Evolutionary conservation across 2,113 vertebrate species (phyloP).

Genomic region (Psammodynastes pulverulentus): DNA sequence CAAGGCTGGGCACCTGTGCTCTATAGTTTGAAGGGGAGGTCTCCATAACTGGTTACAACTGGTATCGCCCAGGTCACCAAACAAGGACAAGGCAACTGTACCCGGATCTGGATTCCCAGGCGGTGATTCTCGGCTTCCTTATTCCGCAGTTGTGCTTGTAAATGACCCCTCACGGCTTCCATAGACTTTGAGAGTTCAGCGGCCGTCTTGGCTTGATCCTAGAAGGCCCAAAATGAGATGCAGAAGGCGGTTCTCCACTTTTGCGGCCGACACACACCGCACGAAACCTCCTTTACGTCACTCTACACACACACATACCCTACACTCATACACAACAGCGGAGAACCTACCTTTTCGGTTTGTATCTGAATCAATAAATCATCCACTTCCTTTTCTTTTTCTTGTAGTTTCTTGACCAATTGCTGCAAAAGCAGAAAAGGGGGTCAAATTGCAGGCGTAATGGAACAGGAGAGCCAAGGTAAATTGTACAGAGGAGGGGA

Average conservation of each 20-base stretch:
- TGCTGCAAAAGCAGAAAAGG: constrained; percentile 63
- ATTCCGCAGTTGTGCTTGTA: constrained; percentile 82
- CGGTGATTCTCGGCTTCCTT: constrained; percentile 87
- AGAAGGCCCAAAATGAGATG: neutral
- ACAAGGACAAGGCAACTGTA: constrained; percentile 32
- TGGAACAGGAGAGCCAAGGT: neutral
- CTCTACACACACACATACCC: no score
- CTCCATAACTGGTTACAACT: neutral
- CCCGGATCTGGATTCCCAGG: constrained; percentile 79
- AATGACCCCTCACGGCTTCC: constrained; percentile 78
- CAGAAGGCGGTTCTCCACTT: neutral
- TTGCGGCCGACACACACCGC: neutral
- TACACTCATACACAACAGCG: no score
- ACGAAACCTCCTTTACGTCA: neutral
- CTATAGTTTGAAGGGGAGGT: neutral
- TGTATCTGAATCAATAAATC: constrained; percentile 73
- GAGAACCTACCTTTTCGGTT: constrained; percentile 80
- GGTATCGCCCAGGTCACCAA: no score
- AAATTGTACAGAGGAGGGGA: neutral
- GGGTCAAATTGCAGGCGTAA: neutral
- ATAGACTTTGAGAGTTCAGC: constrained; percentile 77
- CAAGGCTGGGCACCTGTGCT: neutral
- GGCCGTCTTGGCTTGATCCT: constrained; percentile 80
- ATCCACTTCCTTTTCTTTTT: constrained; percentile 79
- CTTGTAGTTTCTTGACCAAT: constrained; percentile 79